Evolutionary conservation across 2,113 vertebrate species (phyloP).

Genomic region (Reinhardtius hippoglossoides): DNA sequence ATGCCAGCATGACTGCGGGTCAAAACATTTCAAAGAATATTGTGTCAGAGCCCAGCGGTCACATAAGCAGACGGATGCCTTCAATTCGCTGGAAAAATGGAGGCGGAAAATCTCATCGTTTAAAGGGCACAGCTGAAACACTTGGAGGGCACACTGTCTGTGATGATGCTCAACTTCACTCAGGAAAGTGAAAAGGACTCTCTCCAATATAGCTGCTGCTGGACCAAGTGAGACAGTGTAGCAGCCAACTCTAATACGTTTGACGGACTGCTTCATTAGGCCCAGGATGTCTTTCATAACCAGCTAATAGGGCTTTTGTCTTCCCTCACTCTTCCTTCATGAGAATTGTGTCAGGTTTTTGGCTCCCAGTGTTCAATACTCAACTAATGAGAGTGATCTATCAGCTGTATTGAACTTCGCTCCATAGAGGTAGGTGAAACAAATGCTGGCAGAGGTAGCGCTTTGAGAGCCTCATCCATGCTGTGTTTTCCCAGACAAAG

Average conservation of each 20-base stretch:
- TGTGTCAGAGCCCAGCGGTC: constrained; percentile 39
- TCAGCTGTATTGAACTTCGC: constrained; percentile 45
- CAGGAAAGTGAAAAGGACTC: constrained; percentile 6
- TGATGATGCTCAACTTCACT: constrained; percentile 18
- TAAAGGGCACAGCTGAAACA: neutral
- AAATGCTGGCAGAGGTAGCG: neutral
- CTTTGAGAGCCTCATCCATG: constrained; percentile 42
- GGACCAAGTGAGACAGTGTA: neutral
- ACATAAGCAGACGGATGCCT: constrained; percentile 28
- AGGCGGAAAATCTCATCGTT: constrained; percentile 19
- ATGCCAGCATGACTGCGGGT: constrained; percentile 44
- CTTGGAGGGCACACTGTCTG: neutral
- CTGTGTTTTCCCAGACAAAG: constrained; percentile 37
- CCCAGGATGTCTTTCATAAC: constrained; percentile 43
- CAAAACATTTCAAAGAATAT: constrained; percentile 34
- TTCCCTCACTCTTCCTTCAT: constrained; percentile 23
- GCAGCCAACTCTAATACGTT: constrained; percentile 19
- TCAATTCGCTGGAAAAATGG: constrained; percentile 9
- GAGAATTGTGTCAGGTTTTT: constrained; percentile 40
- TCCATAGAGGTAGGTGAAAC: constrained; percentile 20
- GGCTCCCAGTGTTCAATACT: constrained; percentile 29
- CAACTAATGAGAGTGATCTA: constrained; percentile 54
- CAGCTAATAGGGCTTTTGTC: constrained; percentile 53
- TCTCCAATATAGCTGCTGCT: constrained; percentile 5
- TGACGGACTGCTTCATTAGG: constrained; percentile 52